Base-by-base conservation (phyloP, 2,797 vertebrate species). In the Cynodonichthys magdalenae region DNA sequence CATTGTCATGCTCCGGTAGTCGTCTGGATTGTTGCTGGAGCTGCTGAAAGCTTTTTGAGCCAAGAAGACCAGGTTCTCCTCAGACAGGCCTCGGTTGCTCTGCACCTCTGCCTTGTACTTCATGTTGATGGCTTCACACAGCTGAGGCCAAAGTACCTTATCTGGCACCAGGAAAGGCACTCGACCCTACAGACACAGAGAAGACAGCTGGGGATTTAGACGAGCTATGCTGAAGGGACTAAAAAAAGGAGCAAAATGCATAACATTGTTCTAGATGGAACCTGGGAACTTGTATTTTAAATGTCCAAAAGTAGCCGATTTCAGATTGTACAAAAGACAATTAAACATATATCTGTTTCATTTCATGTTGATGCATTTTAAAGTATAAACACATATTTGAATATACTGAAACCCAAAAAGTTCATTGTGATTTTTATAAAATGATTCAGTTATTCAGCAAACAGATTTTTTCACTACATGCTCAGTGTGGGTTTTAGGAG, bases 101-200 rank as follows among this genome's bases (percentile, higher is more conserved):
- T 98, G 97, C 82, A 99, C 96, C 79, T 99, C 97, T 0, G 96
- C 95, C 89, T 97, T 99, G 92, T 98, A 98, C 79, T 98, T 99
- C 95, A 98, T 96, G 91, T 99, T 97, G 85, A 98, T 95, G 0
- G 97, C 95, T 24, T 98, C 97, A 0, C 96, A 98, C 67, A 99
- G 92, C 93, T 99, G 97, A 0, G 96, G 96, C 97, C 97, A 99
- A 44, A 95, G 89, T 81, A 99, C 96, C 71, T 98, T 98, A 81
- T 99, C 97, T 0, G 97, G 97, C 59, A 98, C 97, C 0, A 96
- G 92, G 1, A 98, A 98, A 19, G 97, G 97, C 72, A 99, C 96
- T 0, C 97, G 93, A 75, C 96, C 96, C 96, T 98, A 87, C 5
- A 49, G 34, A 53, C 0, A 4, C 51, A 54, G 20, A 41, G 18